Conservation (phyloP, 2,113 vertebrate species). For the Larimichthys crocea region DNA sequence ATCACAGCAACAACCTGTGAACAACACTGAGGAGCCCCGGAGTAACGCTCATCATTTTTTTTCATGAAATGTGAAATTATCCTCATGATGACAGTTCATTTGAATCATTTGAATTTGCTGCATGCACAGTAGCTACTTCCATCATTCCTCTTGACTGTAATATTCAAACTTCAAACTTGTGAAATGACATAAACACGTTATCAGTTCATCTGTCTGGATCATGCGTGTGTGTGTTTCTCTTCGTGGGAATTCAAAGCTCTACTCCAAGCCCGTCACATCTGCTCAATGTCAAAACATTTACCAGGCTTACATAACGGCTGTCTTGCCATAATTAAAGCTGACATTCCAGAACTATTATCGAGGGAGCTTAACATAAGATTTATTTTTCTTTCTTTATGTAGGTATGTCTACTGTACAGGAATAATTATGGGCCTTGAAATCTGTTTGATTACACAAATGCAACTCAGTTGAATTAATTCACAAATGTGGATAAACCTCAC, state of each 20-base stretch:
- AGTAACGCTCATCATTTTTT: background rate
- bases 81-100: background rate
- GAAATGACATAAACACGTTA: background rate
- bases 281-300: conserved; percentile 14
- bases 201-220: background rate
- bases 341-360: conserved; percentile 18
- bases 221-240: background rate
- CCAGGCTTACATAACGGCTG: conserved; percentile 16
- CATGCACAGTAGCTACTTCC: background rate
- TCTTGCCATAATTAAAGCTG: conserved; percentile 3
- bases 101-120: background rate
- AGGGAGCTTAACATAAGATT: conserved; percentile 6
- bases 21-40: background rate
- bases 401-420: background rate
- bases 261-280: conserved; percentile 4
- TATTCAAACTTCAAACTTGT: background rate
- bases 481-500: background rate
- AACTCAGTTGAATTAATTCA: background rate
- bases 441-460: conserved; percentile 10
- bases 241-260: background rate
- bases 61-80: background rate
- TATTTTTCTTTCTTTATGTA: background rate
- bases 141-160: background rate
- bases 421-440: background rate
- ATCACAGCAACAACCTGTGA: background rate